Conservation (phyloP, 2,888 invertebrate species). For the Melinaea marsaeus region DNA sequence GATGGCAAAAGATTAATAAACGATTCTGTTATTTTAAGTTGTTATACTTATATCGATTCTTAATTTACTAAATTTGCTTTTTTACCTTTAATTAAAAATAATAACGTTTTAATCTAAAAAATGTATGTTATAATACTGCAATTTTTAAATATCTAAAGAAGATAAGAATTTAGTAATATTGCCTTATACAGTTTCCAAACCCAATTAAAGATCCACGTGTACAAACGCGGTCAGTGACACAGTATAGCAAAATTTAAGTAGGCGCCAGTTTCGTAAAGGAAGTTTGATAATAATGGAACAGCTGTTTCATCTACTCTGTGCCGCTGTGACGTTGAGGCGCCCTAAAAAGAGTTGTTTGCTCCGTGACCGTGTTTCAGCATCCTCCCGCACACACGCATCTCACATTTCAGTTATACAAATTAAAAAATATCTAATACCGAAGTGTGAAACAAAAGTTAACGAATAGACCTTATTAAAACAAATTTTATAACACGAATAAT, state of each 20-base stretch:
- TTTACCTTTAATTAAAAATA: no score
- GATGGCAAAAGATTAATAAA: no score
- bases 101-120: no score
- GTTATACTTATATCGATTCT: no score
- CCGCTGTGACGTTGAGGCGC: constrained; percentile 30
- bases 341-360: constrained; percentile 46
- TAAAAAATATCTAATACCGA: background rate
- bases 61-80: no score
- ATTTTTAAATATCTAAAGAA: background rate
- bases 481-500: no score
- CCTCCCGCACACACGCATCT: constrained; percentile 9
- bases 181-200: background rate
- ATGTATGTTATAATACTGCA: no score
- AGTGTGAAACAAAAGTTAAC: no score
- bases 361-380: constrained; percentile 35
- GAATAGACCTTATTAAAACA: no score
- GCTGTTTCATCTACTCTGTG: constrained; percentile 11
- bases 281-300: constrained; percentile 20
- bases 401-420: constrained; percentile 3
- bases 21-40: no score
- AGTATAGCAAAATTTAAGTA: constrained; percentile 16
- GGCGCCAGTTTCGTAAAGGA: constrained; percentile 20
- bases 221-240: constrained; percentile 16
- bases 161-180: background rate
- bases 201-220: constrained; percentile 14